These are phyloP conservation scores for Rhynchomys soricoides DNA, from an alignment of 2,113 vertebrate species.

Conservation along the genomic window DNA sequence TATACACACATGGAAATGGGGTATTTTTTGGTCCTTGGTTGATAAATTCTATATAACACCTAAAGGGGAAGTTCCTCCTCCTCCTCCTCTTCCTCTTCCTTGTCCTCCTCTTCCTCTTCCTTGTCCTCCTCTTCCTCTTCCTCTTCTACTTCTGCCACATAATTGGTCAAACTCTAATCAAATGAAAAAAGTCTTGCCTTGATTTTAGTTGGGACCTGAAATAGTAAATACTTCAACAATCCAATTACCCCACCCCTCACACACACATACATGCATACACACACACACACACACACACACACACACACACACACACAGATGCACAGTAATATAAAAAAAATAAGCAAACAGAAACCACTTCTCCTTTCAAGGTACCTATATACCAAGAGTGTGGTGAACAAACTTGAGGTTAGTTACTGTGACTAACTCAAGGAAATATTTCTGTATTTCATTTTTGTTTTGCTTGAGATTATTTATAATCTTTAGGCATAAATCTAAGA, in stretches of 20 bases:
- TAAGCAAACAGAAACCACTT: background rate
- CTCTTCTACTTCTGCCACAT: background rate
- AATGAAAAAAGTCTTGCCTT: background rate
- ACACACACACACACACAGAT: too few species aligned
- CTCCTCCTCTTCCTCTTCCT: too few species aligned
- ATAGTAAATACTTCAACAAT: background rate
- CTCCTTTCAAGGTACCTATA: background rate
- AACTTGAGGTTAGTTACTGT: background rate
- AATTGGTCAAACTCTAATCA: constrained; percentile 1
- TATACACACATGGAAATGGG: background rate
- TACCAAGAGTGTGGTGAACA: background rate
- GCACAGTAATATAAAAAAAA: background rate
- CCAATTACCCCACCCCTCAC: rapidly evolving
- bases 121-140: background rate
- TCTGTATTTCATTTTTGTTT: constrained; percentile 23
- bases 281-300: too few species aligned
- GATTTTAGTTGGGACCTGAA: background rate
- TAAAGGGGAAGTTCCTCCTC: background rate
- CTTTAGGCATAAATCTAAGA: background rate
- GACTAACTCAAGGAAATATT: background rate
- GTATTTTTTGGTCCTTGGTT: background rate
- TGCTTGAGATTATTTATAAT: constrained; percentile 17
- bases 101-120: background rate
- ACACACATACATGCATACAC: too few species aligned
- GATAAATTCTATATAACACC: background rate